Percentiles rank a stretch among this genome's conserved stretches.
phyloP scores from a whole-genome alignment of 2,888 invertebrate genomes.

The Limnephilus lunatus region DNA sequence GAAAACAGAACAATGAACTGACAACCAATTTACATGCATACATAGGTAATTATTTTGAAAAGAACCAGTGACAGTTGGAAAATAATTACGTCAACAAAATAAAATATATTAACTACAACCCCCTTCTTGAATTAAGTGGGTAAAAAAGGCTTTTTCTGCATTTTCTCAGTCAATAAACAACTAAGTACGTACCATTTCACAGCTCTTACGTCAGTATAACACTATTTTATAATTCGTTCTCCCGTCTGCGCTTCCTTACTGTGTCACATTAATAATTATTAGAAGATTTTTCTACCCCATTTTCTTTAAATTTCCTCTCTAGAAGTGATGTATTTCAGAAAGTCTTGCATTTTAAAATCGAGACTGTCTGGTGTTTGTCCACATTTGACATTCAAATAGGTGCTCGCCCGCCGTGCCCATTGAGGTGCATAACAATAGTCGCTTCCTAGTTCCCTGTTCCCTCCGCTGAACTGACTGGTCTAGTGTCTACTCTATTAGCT shows the following conservation, averaged over 20 bases:
- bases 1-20: neutral
- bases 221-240: too few relatives aligned
- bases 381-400: conserved; percentile 13
- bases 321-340: neutral
- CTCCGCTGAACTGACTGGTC: neutral
- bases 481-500: neutral
- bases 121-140: too few relatives aligned
- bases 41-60: neutral
- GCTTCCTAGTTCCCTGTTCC: neutral
- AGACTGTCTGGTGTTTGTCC: neutral
- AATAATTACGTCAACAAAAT: neutral
- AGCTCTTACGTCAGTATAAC: neutral
- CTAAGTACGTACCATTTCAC: neutral
- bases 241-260: too few relatives aligned
- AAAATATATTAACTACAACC: too few relatives aligned
- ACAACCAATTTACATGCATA: too few relatives aligned
- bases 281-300: neutral
- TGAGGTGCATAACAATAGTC: neutral
- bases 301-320: neutral
- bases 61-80: too few relatives aligned
- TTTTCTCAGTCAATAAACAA: neutral
- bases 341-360: neutral
- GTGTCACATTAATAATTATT: neutral
- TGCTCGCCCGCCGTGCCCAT: neutral
- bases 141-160: neutral